phyloP scores from a whole-genome alignment of 2,888 invertebrate genomes.

The Yponomeuta sedellus region DNA sequence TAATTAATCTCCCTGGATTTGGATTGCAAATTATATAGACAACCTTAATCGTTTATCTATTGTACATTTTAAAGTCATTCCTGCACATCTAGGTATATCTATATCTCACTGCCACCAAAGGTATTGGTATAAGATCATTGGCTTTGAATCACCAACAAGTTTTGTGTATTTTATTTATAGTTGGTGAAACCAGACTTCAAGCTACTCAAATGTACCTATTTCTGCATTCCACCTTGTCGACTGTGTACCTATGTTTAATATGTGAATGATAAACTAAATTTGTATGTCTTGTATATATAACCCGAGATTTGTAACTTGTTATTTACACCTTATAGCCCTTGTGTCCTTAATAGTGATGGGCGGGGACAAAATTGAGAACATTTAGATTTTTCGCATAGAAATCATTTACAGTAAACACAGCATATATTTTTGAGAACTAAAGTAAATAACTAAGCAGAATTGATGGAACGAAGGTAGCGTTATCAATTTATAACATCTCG shows the following conservation, averaged over 20 bases:
- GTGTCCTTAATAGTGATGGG: neutral
- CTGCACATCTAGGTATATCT: neutral
- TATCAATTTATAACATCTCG: too few species aligned
- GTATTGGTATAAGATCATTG: neutral
- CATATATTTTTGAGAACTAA: too few species aligned
- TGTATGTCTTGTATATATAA: neutral
- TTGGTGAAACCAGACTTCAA: neutral
- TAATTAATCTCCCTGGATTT: too few species aligned
- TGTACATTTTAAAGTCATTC: too few species aligned
- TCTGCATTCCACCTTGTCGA: conserved; percentile 12
- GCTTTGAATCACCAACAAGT: neutral
- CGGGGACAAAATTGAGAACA: too few species aligned
- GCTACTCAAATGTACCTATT: neutral
- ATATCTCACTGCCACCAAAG: neutral
- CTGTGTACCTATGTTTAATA: neutral
- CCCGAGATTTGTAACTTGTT: neutral
- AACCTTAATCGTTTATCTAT: too few species aligned
- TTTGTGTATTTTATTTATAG: neutral
- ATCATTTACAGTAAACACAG: too few species aligned
- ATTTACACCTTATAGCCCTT: neutral
- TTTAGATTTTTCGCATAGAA: too few species aligned
- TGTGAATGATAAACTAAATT: neutral
- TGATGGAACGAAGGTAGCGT: too few species aligned
- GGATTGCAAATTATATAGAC: too few species aligned
- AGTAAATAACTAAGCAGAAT: too few species aligned